Evolutionary conservation across 2,888 invertebrate genomes (phyloP).

Genomic region (Drosophila cyrtoloma): DNA sequence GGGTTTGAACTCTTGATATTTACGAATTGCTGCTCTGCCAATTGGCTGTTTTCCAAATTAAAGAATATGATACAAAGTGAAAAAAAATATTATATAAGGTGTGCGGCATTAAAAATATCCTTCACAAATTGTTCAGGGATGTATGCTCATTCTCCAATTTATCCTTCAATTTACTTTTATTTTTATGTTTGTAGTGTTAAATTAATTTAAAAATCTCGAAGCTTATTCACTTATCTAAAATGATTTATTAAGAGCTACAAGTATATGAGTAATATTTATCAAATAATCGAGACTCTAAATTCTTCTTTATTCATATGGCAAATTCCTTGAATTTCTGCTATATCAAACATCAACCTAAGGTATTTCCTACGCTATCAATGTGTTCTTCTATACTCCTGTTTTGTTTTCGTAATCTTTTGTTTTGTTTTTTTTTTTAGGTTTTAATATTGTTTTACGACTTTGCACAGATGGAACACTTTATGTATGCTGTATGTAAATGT

Average conservation of each 20-base stretch:
- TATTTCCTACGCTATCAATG: not conserved
- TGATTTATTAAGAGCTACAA: too few relatives aligned
- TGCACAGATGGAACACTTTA: constrained; percentile 55
- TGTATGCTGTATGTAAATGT: constrained; percentile 55
- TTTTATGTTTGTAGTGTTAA: not conserved
- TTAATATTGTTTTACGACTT: constrained; percentile 56
- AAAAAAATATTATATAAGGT: not conserved
- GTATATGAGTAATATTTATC: not conserved
- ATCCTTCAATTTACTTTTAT: not conserved
- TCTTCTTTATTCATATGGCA: not conserved
- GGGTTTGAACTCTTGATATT: not conserved
- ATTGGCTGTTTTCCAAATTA: not conserved
- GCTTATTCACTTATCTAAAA: not conserved
- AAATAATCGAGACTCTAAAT: not conserved
- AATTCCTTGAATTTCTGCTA: not conserved
- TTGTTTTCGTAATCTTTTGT: not conserved
- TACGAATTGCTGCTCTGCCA: not conserved
- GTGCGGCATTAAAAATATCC: not conserved
- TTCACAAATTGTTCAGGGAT: not conserved
- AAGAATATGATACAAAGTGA: not conserved
- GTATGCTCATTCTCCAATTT: not conserved
- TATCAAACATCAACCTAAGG: not conserved
- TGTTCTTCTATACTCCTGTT: not conserved
- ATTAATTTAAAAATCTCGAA: not conserved
- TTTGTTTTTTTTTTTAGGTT: not conserved